Conservation (phyloP, 2,888 invertebrate genomes). For the Watsonalla binaria region DNA sequence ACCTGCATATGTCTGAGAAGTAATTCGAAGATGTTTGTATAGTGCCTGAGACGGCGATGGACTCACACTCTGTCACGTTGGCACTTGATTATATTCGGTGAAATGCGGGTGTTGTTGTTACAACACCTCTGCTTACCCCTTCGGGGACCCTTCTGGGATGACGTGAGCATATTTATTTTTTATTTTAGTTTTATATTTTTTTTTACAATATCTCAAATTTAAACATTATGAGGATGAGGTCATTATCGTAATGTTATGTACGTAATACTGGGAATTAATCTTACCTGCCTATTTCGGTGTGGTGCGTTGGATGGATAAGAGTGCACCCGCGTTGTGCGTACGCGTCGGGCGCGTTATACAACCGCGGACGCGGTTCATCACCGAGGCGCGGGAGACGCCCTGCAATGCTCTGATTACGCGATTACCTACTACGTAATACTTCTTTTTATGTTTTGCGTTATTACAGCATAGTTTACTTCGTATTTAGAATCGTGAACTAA, state of each 20-base stretch:
- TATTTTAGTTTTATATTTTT: too few relatives aligned
- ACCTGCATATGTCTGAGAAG: too few relatives aligned
- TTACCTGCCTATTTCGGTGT: slow-evolving; percentile 9
- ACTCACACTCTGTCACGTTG: too few relatives aligned
- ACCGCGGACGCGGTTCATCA: slow-evolving; percentile 35
- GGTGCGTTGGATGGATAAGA: slow-evolving; percentile 21
- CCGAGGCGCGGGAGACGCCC: slow-evolving; percentile 26
- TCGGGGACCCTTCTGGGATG: too few relatives aligned
- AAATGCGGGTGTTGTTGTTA: too few relatives aligned
- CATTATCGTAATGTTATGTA: slow-evolving; percentile 14
- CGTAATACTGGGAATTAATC: slow-evolving; percentile 59
- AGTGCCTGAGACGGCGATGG: too few relatives aligned
- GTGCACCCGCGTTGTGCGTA: slow-evolving; percentile 21
- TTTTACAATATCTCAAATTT: too few relatives aligned
- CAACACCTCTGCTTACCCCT: too few relatives aligned
- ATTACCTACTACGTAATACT: slow-evolving; percentile 34
- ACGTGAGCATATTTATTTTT: too few relatives aligned
- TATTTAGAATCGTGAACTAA: slow-evolving; percentile 36
- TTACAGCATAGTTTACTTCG: slow-evolving; percentile 11
- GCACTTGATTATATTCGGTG: too few relatives aligned
- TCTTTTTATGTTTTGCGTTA: slow-evolving; percentile 29
- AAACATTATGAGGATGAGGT: background rate
- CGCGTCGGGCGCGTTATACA: slow-evolving; percentile 43
- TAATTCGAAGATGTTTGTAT: too few relatives aligned
- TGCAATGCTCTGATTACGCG: slow-evolving; percentile 65